Conservation (phyloP, 1,140 invertebrate genomes). For the Augochlora pura region DNA sequence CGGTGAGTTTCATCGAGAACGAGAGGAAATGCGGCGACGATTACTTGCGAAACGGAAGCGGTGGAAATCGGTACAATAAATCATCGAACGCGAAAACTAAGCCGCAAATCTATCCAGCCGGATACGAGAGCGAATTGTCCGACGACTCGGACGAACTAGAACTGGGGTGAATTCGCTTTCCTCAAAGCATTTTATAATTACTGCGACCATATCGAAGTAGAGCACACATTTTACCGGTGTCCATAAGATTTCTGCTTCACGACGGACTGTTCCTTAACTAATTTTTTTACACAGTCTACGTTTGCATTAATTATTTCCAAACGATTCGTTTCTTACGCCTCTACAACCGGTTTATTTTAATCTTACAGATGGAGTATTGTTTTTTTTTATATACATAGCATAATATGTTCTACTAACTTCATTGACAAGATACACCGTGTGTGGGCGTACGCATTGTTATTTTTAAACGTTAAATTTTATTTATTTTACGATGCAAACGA, state of each 20-base stretch:
- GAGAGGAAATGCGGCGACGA: slow-evolving; percentile 1
- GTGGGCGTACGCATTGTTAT: too few species aligned
- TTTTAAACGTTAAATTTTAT: too few species aligned
- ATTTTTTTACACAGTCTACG: too few species aligned
- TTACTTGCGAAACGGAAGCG: not conserved
- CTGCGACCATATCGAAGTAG: not conserved
- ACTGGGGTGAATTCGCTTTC: slow-evolving; percentile 31
- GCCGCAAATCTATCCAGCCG: slow-evolving; percentile 38
- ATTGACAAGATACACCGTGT: too few species aligned
- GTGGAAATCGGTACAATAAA: not conserved
- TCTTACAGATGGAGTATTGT: too few species aligned
- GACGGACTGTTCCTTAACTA: too few species aligned
- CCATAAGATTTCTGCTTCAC: not conserved
- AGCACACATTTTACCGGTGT: not conserved
- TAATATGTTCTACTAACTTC: too few species aligned
- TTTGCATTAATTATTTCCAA: too few species aligned
- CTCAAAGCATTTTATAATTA: not conserved
- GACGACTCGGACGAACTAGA: slow-evolving; percentile 43
- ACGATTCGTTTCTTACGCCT: too few species aligned
- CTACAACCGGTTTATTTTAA: too few species aligned
- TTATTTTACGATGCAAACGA: too few species aligned
- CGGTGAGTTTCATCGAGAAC: slow-evolving; percentile 27
- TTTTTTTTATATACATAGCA: too few species aligned
- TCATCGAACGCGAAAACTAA: not conserved
- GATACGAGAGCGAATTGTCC: slow-evolving; percentile 53